Evolutionary conservation across 2,113 vertebrate species (phyloP), one percentile per base, ranked within the genome.

Genomic region (Lophura nycthemera): DNA sequence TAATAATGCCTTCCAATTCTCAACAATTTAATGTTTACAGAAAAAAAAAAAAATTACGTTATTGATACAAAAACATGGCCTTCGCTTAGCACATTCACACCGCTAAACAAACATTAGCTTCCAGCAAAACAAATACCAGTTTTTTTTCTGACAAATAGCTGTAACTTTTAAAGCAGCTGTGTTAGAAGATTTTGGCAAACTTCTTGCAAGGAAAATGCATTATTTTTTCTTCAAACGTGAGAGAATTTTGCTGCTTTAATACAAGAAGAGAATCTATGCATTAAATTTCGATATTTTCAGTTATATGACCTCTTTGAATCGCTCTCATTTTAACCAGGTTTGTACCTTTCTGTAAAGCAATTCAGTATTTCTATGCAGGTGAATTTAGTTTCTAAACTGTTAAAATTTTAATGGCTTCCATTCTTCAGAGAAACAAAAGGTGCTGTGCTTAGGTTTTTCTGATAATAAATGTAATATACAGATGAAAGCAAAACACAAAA

Each of bases 401-500:
- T 98, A 95, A 97, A 97, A 97, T 88, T 96, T 98, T 98, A 96
- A 97, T 97, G 87, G 79, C 8, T 96, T 83, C 79, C 59, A 81
- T 50, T 93, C 96, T 97, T 95, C 77, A 74, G 96, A 97, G 96
- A 96, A 92, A 93, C 38, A 94, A 96, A 95, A 97, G 94, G 74
- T 97, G 92, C 93, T 97, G 86, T 50, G 85, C 88, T 94, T 83
- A 95, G 87, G 52, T 65, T 93, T 90, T 97, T 84, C 77, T 90
- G 38, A 60, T 94, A 96, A 95, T 94, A 96, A 92, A 80, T 95
- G 89, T 95, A 88, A 96, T 65, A 83, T 30, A 43, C 25, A 86
- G 75, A 64, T 90, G 69, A 95, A 96, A 97, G 75, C 64, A 92
- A 96, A 92, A 86, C 81, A 90, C 78, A 89, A 96, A 96, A 88